These are phyloP conservation scores for Coecobrya sp. DNA, from an alignment of 2,888 invertebrate species.

Conservation along the genomic window DNA sequence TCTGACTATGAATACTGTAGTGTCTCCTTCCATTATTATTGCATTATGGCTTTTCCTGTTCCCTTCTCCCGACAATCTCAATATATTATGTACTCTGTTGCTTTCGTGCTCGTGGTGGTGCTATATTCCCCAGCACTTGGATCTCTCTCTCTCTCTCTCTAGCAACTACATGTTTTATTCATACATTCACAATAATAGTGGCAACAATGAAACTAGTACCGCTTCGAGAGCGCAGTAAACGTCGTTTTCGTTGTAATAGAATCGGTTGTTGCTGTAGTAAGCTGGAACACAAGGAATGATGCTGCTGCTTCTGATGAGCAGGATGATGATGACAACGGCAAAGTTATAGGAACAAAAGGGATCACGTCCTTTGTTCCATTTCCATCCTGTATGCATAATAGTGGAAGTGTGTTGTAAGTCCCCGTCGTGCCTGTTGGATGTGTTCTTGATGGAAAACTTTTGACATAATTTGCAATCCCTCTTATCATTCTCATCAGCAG, in stretches of 20 bases:
- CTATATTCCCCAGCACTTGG: not conserved
- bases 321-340: constrained; percentile 12
- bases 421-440: constrained; percentile 17
- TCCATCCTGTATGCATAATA: constrained; percentile 1
- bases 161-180: not conserved
- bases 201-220: not conserved
- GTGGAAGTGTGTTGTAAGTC: not conserved
- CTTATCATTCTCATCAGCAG: constrained; percentile 46
- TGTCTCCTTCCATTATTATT: constrained; percentile 14
- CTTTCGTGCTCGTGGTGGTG: not conserved
- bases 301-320: not conserved
- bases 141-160: not conserved
- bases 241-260: not conserved
- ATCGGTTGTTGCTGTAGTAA: not conserved
- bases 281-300: not conserved
- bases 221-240: not conserved
- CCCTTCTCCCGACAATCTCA: not conserved
- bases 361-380: constrained; percentile 60
- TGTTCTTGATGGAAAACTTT: constrained; percentile 52
- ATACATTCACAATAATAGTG: not conserved
- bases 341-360: constrained; percentile 63
- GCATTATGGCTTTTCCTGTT: constrained; percentile 23
- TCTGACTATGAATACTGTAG: not conserved
- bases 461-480: constrained; percentile 71
- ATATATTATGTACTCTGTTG: not conserved